Conservation (phyloP, 2,113 vertebrate genomes). For the Alouatta palliata region DNA sequence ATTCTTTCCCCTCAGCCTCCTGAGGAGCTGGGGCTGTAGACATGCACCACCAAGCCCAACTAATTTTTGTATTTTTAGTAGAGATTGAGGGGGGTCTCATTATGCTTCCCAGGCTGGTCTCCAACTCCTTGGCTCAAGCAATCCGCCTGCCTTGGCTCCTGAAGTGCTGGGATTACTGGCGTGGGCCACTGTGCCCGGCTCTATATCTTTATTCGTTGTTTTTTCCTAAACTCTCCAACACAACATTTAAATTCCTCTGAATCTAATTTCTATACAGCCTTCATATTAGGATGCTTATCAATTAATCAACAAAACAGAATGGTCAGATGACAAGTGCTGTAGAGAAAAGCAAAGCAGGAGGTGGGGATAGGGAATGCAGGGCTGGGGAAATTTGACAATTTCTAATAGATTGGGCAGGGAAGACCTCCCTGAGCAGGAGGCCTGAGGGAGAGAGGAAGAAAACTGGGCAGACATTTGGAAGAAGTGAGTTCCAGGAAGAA, state of each 20-base stretch:
- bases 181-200: not conserved
- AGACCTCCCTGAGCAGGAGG: not conserved
- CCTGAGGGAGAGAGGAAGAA: not conserved
- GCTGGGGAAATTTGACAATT: too few relatives aligned
- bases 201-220: not conserved
- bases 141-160: too few relatives aligned
- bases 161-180: too few relatives aligned
- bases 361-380: not conserved
- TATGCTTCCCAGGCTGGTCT: too few relatives aligned
- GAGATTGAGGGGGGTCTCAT: too few relatives aligned
- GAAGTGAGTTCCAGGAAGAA: not conserved
- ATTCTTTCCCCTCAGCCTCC: too few relatives aligned
- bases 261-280: not conserved
- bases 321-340: not conserved
- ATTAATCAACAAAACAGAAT: not conserved
- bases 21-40: too few relatives aligned
- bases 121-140: too few relatives aligned
- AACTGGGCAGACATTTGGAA: not conserved
- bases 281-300: not conserved
- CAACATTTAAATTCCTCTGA: not conserved
- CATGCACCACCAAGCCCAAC: too few relatives aligned
- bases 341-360: not conserved
- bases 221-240: not conserved
- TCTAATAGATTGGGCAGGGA: not conserved
- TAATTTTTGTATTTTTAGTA: too few relatives aligned